Base-by-base conservation (phyloP, 2,113 vertebrate genomes). In the Myotis brandtii region DNA sequence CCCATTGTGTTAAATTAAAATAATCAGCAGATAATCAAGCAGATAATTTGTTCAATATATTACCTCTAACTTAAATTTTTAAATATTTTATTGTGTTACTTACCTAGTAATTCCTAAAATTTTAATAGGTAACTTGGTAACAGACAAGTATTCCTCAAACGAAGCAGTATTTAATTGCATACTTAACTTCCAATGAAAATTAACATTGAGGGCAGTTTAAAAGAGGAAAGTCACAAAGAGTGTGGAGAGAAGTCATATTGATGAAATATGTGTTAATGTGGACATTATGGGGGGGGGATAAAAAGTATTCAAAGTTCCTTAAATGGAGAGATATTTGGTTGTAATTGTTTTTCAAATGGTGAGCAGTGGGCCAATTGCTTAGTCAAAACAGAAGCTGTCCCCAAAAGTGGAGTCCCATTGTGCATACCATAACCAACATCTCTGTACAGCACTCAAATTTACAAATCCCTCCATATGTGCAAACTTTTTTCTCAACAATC, bases 1-100 rank as follows among this genome's bases (percentile, higher is more conserved):
- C 54, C 16, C 82, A 86, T 3, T 84, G 18, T 27, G 27, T 81
- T 92, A 87, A 93, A 96, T 82, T 86, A 86, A 91, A 95, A 72
- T 73, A 91, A 89, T 16, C 54, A 94, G 72, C 3, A 95, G 46
- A 46, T 46, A 46, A 46, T 46, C 46, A 46, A 46, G 50, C 4
- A 89, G 56, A 70, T 37, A 76, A 92, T 69, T 30, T 34, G 32
- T 89, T 92, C 56, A 67, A 30, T 27, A 32, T 77, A 56, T 66
- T 70, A 93, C 67, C 23, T 70, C 43, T 69, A 43, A 92, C 46
- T 62, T 89, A 76, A 89, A 79, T 13, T 59, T 94, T 70, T n/a
- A 94, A 91, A 86, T 94, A 94, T 50, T 56, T 86, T 46, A 92
- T 56, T 50, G 37, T 86, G 34, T 80, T 30, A 50, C 54, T 88